Base-by-base conservation (phyloP, 2,113 vertebrate species). In the Vulpes vulpes region DNA sequence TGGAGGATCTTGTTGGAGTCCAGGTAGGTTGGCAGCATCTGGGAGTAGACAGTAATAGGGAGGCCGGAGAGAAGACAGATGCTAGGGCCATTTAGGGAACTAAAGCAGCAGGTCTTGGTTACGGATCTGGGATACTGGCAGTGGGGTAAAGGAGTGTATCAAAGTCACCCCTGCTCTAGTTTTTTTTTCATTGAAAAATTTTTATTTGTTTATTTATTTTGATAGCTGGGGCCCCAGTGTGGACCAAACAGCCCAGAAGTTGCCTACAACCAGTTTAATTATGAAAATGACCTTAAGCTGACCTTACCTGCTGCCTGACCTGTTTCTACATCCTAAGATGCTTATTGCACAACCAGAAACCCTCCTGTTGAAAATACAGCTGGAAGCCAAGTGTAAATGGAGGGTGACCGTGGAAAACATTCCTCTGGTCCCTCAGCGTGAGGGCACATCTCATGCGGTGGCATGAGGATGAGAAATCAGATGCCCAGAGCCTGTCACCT, bases 291-390 rank as follows among this genome's bases (percentile, higher is more conserved):
- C 92, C 67, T 95, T 94, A 51, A 64, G 74, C 83, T 93, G 88
- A 96, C 11, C 49, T 93, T 96, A 93, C 96, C 78, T 95, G 79
- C 81, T 92, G 81, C 49, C 15, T 88, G 32, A 65, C 89, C 27
- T 96, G 85, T 96, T 95, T 94, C 73, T 69, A 35, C 57, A 98
- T 92, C 62, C 76, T 82, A 64, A 96, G 97, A 64, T 85, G 94
- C 97, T 98, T 98, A 98, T 97, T 98, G 94, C 96, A 89, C 98
- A 99, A 99, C 97, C 98, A 98, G 97, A 98, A 97, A 3, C 82
- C 97, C 97, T 98, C 60, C 95, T 95, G 84, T 69, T 93, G 74
- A 97, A 98, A 99, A 99, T 85, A 99, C 98, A 99, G 98, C 98
- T 98, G 98, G 94, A 69, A 76, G 94, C 43, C 38, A 1, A 1